Base-by-base conservation (phyloP, 1,140 invertebrate species). In the Cyclina sinensis region DNA sequence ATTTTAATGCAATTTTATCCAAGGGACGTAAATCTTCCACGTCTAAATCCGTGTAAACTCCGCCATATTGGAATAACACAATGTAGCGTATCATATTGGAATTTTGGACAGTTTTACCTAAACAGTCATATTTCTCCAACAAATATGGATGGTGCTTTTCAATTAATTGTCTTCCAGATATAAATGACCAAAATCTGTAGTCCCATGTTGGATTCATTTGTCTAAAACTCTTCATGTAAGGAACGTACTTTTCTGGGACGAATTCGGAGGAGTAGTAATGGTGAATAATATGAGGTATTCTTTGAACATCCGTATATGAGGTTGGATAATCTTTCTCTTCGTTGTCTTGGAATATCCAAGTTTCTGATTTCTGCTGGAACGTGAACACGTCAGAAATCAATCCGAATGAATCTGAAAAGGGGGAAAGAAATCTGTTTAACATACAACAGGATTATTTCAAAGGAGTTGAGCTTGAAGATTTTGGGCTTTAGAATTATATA, bases 271-370 rank as follows among this genome's bases (percentile, higher is more conserved):
- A 91, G 92, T 93, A 94, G 11, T 91, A 92, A 76, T 94, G 94
- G 57, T 94, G 94, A 81, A 94, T 93, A 5, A 93, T 93, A 76
- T 91, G 90, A 11, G 93, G 93, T 24, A 94, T 92, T 86, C 70
- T 76, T 3, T 51, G 30, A 9, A 48, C 16, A 21, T 70, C 46
- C 0, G 16, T 65, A 18, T 90, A 92, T 7, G 27, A 39, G 4
- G 37, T 46, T n/a, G 91, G 91, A 57, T 90, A 89, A 16, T 84
- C 79, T 79, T 89, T 80, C 11, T 70, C 65, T 11, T 70, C 62
- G 37, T 35, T 51, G 4, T 59, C 27, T 27, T 84, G 54, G n/a
- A 84, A 73, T n/a, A 57, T 57, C n/a, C 51, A 43, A 14, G 14
- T 43, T 7, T 43, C 14, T 14, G 43, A 43, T 14, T 14, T 4